These are phyloP conservation scores for Heterodera schachtii DNA, from an alignment of 1,140 invertebrate genomes.

Conservation along the genomic window DNA sequence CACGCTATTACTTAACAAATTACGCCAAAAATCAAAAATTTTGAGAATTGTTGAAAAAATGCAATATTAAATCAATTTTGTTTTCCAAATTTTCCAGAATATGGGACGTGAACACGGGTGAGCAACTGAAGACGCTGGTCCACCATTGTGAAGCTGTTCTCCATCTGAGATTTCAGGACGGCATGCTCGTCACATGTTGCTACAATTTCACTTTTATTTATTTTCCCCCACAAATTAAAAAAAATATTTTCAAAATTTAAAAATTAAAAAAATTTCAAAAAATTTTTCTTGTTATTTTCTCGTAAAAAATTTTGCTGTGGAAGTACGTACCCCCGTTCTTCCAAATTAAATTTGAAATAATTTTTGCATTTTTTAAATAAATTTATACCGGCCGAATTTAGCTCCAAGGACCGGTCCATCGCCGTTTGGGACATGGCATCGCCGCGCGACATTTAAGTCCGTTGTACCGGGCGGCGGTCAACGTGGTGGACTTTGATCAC, in stretches of 20 bases:
- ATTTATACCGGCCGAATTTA: not conserved
- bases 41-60: too few relatives aligned
- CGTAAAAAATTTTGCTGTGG: too few relatives aligned
- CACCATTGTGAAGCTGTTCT: conserved; percentile 99
- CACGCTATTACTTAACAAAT: not conserved
- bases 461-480: conserved; percentile 96
- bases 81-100: conserved; percentile 64
- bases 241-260: too few relatives aligned
- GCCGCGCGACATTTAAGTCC: conserved; percentile 88
- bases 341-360: too few relatives aligned
- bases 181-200: conserved; percentile 96
- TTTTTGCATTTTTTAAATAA: too few relatives aligned
- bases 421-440: conserved; percentile 99
- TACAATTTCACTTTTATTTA: conserved; percentile 65
- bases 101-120: conserved; percentile 71
- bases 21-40: not conserved
- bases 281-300: too few relatives aligned
- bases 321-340: too few relatives aligned
- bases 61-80: too few relatives aligned
- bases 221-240: too few relatives aligned
- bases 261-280: too few relatives aligned
- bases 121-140: conserved; percentile 88
- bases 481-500: conserved; percentile 99
- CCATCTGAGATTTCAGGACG: conserved; percentile 95
- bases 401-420: conserved; percentile 87